Base-by-base conservation (phyloP, 2,888 invertebrate species). In the Mycogona germanica region DNA sequence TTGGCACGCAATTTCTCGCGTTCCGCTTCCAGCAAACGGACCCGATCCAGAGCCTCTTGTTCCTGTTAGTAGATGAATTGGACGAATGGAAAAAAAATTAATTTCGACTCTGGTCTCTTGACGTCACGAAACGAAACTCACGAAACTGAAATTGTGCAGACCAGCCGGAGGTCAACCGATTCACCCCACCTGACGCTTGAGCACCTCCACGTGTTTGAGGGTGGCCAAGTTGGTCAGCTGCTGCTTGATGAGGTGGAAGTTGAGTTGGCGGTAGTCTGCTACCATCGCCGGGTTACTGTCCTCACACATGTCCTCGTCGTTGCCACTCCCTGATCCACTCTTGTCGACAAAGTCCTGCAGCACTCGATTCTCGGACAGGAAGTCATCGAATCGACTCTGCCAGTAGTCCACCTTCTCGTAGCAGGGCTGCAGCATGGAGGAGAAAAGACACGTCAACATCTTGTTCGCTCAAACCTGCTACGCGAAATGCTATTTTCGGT, bases 161-260 rank as follows among this genome's bases (percentile, higher is more conserved):
- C 19, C 19, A 7, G 3, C 23, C 29, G 21, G 23, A 3, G 21
- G 3, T 3, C 17, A 32, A 30, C 41, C 2, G 2, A 14, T 53
- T 30, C 7, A 5, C 4, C 46, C 42, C 6, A 58, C 59, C 52
- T 59, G 53, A 29, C 19, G 9, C 40, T 56, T 49, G 19, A 56
- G 28, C 9, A 37, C 42, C 53, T 56, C 53, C 6, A 56, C 35
- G 23, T 49, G 35, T 38, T 46, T 56, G 19, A 56, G 23, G 4
- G 53, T 45, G n/a, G 51, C 56, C 26, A 58, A 51, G 35, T 60
- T 58, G 37, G 59, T 59, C 55, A 59, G 53, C 40, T 60, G 59
- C 37, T 57, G 58, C 17, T 55, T 51, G 21, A 60, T 50, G 14
- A 59, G 25, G 45, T 56, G 48, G 17, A 59, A 53, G 37, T 58